A percentile compares a stretch with the other conserved stretches of the same genome.
These are phyloP conservation scores for Probaryconus sp. DNA, from an alignment of 1,140 invertebrate species.

Conservation along the genomic window DNA sequence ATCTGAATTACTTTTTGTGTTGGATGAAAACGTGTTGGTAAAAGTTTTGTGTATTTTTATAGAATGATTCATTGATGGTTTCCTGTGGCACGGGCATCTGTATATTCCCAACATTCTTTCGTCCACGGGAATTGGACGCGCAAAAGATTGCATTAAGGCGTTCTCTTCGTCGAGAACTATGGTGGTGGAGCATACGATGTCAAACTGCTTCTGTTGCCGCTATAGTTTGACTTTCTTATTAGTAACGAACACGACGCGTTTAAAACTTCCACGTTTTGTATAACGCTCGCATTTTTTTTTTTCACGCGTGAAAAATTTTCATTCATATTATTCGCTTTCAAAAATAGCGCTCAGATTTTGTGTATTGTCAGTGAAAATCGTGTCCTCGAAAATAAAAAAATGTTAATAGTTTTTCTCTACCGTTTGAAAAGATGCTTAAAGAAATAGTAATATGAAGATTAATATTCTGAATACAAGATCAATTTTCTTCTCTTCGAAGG, in stretches of 20 bases:
- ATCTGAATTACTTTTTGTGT: slow-evolving; percentile 5
- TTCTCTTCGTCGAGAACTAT: slow-evolving; percentile 55
- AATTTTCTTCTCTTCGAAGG: too few relatives aligned
- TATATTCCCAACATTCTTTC: slow-evolving; percentile 55
- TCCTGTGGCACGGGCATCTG: slow-evolving; percentile 49
- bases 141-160: slow-evolving; percentile 61
- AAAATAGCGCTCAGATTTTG: slow-evolving; percentile 1
- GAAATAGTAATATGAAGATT: too few relatives aligned
- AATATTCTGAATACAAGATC: too few relatives aligned
- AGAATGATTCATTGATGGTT: slow-evolving; percentile 63
- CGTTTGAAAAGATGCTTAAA: too few relatives aligned
- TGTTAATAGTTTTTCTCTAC: too few relatives aligned
- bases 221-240: slow-evolving; percentile 57
- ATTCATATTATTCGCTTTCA: background rate
- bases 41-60: slow-evolving; percentile 65
- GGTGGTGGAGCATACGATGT: slow-evolving; percentile 63
- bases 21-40: background rate
- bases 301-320: slow-evolving; percentile 9
- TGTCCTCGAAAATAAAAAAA: too few relatives aligned
- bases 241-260: slow-evolving; percentile 52
- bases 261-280: slow-evolving; percentile 49
- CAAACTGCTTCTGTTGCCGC: slow-evolving; percentile 51
- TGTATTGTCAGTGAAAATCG: too few relatives aligned
- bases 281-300: slow-evolving; percentile 21
- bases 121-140: slow-evolving; percentile 59